Evolutionary conservation across 2,113 vertebrate genomes (phyloP).

Genomic region (Steatornis caripensis): DNA sequence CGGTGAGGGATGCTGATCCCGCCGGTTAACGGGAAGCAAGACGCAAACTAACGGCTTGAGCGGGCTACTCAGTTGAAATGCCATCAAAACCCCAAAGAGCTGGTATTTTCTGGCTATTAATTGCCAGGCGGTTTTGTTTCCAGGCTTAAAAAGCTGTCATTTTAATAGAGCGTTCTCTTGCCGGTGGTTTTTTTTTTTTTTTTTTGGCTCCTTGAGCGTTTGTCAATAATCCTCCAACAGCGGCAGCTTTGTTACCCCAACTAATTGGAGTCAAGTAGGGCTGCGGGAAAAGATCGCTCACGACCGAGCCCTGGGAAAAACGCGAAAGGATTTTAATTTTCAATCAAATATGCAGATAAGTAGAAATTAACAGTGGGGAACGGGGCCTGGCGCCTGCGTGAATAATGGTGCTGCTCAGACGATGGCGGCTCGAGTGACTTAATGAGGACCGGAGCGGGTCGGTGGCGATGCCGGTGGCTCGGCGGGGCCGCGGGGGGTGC

Average conservation of each 20-base stretch:
- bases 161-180: not conserved
- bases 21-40: fast-evolving
- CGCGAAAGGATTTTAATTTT: slow-evolving; percentile 9
- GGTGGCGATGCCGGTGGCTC: not conserved
- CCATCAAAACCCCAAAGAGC: not conserved
- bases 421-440: not conserved
- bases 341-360: slow-evolving; percentile 42
- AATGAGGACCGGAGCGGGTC: not conserved
- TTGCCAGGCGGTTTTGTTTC: not conserved
- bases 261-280: slow-evolving; percentile 59
- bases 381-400: not conserved
- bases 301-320: not conserved
- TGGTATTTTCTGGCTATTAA: not conserved
- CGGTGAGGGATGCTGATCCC: not conserved
- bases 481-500: not conserved
- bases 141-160: not conserved
- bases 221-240: slow-evolving; percentile 42
- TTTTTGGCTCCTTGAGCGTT: not conserved
- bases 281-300: not conserved
- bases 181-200: not conserved
- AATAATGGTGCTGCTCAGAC: not conserved
- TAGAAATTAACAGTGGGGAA: not conserved
- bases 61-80: not conserved
- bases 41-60: not conserved
- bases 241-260: slow-evolving; percentile 45